These are phyloP conservation scores for Ariopsis seemanni DNA, from an alignment of 2,113 vertebrate species.

Conservation along the genomic window DNA sequence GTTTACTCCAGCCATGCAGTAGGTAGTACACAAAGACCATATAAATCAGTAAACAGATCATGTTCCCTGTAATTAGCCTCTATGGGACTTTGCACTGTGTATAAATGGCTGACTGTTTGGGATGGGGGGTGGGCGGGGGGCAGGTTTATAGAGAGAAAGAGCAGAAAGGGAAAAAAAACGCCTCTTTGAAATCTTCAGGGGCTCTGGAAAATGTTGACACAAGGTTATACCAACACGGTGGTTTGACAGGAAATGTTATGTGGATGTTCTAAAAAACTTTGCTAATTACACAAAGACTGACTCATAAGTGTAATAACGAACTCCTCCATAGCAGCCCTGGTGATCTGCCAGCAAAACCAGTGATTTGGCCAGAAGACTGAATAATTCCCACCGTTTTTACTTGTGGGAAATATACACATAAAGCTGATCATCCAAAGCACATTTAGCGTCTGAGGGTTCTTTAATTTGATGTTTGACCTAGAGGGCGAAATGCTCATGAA, in stretches of 20 bases:
- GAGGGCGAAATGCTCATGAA: background rate
- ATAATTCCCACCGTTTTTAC: background rate
- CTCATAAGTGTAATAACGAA: background rate
- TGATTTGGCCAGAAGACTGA: background rate
- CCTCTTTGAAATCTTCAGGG: constrained; percentile 30
- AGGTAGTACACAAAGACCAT: constrained; percentile 32
- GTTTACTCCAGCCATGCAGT: constrained; percentile 17
- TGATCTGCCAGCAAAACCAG: background rate
- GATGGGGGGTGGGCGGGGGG: background rate
- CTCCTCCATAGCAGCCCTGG: background rate
- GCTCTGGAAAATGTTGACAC: background rate
- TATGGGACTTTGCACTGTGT: constrained; percentile 66
- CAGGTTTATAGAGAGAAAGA: background rate
- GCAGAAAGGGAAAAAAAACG: constrained; percentile 6
- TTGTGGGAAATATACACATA: background rate
- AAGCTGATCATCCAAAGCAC: background rate
- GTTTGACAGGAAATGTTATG: constrained; percentile 22
- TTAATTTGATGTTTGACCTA: background rate
- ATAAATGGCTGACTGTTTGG: constrained; percentile 48
- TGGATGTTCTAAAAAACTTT: background rate
- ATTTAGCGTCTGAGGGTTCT: background rate
- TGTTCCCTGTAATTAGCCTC: constrained; percentile 71
- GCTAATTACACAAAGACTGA: constrained; percentile 1
- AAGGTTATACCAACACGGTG: background rate
- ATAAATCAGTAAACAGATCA: constrained; percentile 74